A percentile compares a stretch with the other conserved stretches of the same genome.
Conservation (phyloP, 2,113 vertebrate genomes). For the Microcebus lehilahytsara region DNA sequence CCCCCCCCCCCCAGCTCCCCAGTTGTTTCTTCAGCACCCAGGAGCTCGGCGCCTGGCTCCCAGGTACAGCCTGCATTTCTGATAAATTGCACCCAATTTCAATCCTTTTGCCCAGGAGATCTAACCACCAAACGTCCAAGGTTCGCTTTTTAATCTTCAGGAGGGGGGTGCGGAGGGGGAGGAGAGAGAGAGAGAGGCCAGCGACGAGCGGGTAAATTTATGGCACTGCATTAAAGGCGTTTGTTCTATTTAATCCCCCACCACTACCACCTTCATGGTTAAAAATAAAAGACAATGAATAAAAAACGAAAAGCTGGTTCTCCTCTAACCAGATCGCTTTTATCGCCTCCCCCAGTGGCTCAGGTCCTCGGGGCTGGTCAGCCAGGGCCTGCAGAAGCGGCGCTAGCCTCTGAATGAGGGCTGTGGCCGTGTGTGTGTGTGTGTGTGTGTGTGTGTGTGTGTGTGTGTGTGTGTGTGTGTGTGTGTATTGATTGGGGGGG, state of each 20-base stretch:
- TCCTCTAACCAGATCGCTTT: not conserved
- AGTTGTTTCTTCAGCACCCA: conserved; percentile 41
- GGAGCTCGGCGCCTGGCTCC: not conserved
- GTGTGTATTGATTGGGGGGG: not conserved
- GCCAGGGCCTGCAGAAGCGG: conserved; percentile 45
- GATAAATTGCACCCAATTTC: conserved; percentile 42
- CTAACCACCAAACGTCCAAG: not conserved
- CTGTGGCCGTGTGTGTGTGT: not conserved
- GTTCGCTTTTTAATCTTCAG: conserved; percentile 8
- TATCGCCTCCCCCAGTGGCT: conserved; percentile 9
- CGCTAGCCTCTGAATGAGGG: not conserved
- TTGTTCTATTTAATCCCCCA: conserved; percentile 27
- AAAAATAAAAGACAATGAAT: conserved; percentile 64
- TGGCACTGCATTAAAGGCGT: conserved; percentile 79
- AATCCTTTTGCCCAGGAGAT: conserved; percentile 46
- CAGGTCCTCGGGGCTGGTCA: conserved; percentile 14
- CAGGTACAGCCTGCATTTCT: conserved; percentile 39
- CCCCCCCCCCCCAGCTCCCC: not conserved
- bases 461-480: not conserved
- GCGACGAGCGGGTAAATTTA: conserved; percentile 70
- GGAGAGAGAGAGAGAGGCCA: not conserved
- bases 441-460: not conserved
- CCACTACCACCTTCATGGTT: not conserved
- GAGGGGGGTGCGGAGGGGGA: fast-evolving
- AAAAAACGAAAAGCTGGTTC: conserved; percentile 29